Conservation (phyloP, 2,888 invertebrate species). For the Archips xylosteana region DNA sequence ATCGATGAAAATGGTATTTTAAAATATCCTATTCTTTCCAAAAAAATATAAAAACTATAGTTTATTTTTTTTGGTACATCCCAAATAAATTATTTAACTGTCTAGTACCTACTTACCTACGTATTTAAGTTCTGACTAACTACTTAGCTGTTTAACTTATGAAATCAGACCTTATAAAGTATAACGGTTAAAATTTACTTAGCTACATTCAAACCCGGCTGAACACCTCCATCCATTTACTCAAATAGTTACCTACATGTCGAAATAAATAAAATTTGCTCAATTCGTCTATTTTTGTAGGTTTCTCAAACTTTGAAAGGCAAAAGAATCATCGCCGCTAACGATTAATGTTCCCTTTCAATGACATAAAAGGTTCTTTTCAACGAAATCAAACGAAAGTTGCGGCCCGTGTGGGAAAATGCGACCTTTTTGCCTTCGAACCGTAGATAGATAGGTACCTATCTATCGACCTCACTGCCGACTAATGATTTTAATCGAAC, state of each 20-base stretch:
- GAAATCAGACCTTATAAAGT: too few species aligned
- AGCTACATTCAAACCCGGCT: not conserved
- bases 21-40: too few species aligned
- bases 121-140: not conserved
- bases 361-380: constrained; percentile 29
- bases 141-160: not conserved
- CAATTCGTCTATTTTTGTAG: constrained; percentile 23
- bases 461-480: not conserved
- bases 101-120: not conserved
- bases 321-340: constrained; percentile 24
- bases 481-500: not conserved
- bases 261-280: not conserved
- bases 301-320: constrained; percentile 27
- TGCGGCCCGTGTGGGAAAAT: constrained; percentile 14
- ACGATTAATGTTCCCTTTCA: constrained; percentile 31
- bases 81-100: not conserved
- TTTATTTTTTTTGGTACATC: too few species aligned
- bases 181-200: not conserved
- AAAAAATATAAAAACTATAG: too few species aligned
- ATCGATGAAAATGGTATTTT: too few species aligned
- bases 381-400: constrained; percentile 31
- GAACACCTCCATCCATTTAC: not conserved
- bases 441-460: not conserved
- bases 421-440: constrained; percentile 15
- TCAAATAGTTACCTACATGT: not conserved